Conservation (phyloP, 2,797 vertebrate genomes). For the Anguilla megastoma region DNA sequence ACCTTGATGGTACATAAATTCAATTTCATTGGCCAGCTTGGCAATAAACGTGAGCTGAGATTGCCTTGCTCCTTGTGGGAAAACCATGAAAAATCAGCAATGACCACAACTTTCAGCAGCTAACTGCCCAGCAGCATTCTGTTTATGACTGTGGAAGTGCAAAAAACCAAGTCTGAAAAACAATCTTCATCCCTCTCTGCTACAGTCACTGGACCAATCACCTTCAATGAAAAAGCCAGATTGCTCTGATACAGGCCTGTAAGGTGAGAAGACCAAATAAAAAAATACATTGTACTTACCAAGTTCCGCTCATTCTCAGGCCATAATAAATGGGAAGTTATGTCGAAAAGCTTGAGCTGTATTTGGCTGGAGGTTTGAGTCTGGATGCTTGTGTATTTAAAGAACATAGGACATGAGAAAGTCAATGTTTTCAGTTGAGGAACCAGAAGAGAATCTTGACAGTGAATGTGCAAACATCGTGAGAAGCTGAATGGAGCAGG, state of each 20-base stretch:
- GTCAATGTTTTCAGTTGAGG: not conserved
- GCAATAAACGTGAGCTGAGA: not conserved
- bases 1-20: constrained; percentile 1
- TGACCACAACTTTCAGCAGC: too few species aligned
- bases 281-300: not conserved
- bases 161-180: not conserved
- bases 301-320: not conserved
- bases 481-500: not conserved
- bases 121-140: not conserved
- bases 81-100: not conserved
- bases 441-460: not conserved
- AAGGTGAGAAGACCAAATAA: not conserved
- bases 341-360: not conserved
- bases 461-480: not conserved
- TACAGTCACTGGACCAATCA: not conserved
- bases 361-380: not conserved
- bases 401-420: not conserved
- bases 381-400: not conserved
- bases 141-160: not conserved
- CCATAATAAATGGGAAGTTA: not conserved
- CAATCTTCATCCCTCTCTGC: not conserved
- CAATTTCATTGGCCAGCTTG: not conserved
- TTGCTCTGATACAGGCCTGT: not conserved
- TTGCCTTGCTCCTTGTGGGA: not conserved
- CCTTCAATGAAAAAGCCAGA: not conserved